Conservation (phyloP, 2,888 invertebrate species). For the Physocephala rufipes region DNA sequence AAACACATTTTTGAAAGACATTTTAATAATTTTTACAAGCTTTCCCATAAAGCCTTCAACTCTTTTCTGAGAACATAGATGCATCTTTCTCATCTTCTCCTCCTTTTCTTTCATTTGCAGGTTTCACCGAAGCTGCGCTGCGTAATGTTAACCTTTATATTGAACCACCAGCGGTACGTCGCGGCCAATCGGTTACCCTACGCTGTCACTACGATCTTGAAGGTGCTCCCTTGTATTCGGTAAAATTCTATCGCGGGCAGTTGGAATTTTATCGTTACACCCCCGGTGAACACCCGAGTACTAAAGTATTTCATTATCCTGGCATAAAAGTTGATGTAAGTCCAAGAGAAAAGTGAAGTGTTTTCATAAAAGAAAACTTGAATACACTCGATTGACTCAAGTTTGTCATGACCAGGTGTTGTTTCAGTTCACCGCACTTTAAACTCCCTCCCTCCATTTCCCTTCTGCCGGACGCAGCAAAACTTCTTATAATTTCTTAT, state of each 20-base stretch:
- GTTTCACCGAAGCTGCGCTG: constrained; percentile 67
- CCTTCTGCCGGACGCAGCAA: constrained; percentile 28
- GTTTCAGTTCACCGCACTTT: neutral
- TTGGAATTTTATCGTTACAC: constrained; percentile 76
- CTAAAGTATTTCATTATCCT: constrained; percentile 73
- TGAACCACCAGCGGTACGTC: constrained; percentile 71
- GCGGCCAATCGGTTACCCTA: constrained; percentile 71
- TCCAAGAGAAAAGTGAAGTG: constrained; percentile 66
- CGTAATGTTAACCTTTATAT: constrained; percentile 68
- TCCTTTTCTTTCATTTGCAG: constrained; percentile 53
- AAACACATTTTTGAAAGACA: too few species aligned
- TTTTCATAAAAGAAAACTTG: constrained; percentile 38
- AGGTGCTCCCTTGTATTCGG: constrained; percentile 74
- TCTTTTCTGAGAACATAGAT: neutral
- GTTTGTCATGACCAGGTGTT: too few species aligned
- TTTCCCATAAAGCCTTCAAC: too few species aligned
- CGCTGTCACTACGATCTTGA: constrained; percentile 73
- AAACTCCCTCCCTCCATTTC: neutral
- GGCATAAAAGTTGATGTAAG: constrained; percentile 76
- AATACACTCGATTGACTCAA: too few species aligned
- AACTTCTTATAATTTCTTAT: constrained; percentile 33
- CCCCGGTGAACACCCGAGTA: constrained; percentile 72
- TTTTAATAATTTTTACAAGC: too few species aligned
- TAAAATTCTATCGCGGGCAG: constrained; percentile 76
- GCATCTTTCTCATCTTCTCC: neutral